Percentiles rank a stretch among this genome's conserved stretches.
These are phyloP conservation scores for Geopemphigus sp. DNA, from an alignment of 1,140 invertebrate genomes.

Conservation along the genomic window DNA sequence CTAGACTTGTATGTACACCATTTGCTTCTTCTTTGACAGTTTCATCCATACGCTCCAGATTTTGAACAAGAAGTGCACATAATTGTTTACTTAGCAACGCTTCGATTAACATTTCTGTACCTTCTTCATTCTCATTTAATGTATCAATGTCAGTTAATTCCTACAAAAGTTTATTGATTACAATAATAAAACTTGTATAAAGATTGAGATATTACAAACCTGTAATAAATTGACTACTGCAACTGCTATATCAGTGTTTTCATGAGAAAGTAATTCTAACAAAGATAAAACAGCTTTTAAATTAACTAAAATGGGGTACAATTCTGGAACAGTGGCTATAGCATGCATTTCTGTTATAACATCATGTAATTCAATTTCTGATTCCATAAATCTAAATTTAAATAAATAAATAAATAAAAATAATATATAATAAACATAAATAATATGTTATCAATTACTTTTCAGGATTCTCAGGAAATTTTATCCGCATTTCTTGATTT, in stretches of 20 bases:
- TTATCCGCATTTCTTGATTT: constrained; percentile 98
- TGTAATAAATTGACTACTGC: constrained; percentile 75
- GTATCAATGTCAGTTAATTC: constrained; percentile 96
- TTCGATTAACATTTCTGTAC: constrained; percentile 74
- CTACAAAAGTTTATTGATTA: constrained; percentile 59
- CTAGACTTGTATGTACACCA: constrained; percentile 92
- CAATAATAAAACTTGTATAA: background rate
- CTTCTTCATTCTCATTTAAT: constrained; percentile 84
- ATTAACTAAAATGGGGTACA: constrained; percentile 90
- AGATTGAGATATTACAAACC: constrained; percentile 57
- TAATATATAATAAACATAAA: background rate
- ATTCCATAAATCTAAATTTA: constrained; percentile 89
- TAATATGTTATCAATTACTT: constrained; percentile 62
- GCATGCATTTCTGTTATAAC: constrained; percentile 90
- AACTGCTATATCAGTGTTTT: constrained; percentile 92
- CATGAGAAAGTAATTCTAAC: constrained; percentile 91
- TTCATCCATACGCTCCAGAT: constrained; percentile 92
- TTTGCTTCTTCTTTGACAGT: constrained; percentile 90
- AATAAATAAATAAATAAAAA: constrained; percentile 1
- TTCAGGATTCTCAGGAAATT: constrained; percentile 94
- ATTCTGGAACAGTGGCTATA: constrained; percentile 90
- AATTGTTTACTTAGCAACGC: constrained; percentile 84
- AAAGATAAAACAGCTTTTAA: constrained; percentile 84
- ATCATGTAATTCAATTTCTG: constrained; percentile 92
- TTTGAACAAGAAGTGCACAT: constrained; percentile 87